These are phyloP conservation scores for Macropus fuliginosus DNA, from an alignment of 2,797 vertebrate species.

Conservation along the genomic window DNA sequence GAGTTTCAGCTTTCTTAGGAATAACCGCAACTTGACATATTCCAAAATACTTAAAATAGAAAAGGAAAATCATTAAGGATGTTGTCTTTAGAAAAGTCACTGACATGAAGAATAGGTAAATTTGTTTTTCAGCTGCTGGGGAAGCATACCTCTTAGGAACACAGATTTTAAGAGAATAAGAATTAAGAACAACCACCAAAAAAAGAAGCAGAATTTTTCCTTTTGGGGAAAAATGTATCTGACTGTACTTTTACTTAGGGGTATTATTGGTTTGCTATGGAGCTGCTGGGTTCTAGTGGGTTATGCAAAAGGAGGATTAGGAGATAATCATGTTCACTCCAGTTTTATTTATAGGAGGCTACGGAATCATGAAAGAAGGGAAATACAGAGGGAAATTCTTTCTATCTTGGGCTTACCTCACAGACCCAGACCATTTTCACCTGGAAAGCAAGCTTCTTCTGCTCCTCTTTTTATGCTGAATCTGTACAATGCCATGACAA, in stretches of 20 bases:
- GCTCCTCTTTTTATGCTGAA: slow-evolving; percentile 99
- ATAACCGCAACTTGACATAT: slow-evolving; percentile 84
- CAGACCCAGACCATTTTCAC: slow-evolving; percentile 97
- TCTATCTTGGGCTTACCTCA: slow-evolving; percentile 99
- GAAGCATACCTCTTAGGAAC: slow-evolving; percentile 81
- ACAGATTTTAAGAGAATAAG: slow-evolving; percentile 79
- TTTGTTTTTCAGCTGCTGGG: slow-evolving; percentile 82
- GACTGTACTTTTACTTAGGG: slow-evolving; percentile 86
- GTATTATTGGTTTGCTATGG: slow-evolving; percentile 92
- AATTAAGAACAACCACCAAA: slow-evolving; percentile 45
- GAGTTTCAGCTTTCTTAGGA: slow-evolving; percentile 87
- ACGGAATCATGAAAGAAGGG: slow-evolving; percentile 97
- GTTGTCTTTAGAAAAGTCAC: slow-evolving; percentile 84
- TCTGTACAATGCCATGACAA: slow-evolving; percentile 99
- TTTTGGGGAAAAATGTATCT: slow-evolving; percentile 86
- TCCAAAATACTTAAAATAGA: slow-evolving; percentile 83
- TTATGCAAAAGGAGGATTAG: slow-evolving; percentile 91
- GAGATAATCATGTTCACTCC: slow-evolving; percentile 99
- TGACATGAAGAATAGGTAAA: slow-evolving; percentile 89
- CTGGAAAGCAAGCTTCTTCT: slow-evolving; percentile 97
- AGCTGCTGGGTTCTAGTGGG: slow-evolving; percentile 92
- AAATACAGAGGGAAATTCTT: slow-evolving; percentile 99
- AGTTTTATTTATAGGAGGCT: slow-evolving; percentile 99
- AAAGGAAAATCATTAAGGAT: slow-evolving; percentile 83
- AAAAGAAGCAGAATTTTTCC: slow-evolving; percentile 79